Evolutionary conservation across 2,797 vertebrate genomes (phyloP), one percentile per base, ranked within the genome.

Genomic region (Sebastes steindachneri): DNA sequence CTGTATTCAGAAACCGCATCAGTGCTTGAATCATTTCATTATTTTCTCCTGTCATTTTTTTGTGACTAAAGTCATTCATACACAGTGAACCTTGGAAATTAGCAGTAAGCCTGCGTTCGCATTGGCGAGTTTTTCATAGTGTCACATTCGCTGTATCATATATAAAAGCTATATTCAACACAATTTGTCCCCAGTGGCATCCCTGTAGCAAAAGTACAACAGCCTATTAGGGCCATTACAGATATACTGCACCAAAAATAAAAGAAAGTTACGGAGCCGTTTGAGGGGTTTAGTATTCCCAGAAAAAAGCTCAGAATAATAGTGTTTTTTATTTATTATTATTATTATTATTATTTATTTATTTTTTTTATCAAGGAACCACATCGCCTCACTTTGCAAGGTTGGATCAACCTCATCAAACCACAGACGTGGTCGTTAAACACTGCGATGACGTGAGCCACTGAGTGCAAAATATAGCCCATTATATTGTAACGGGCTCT

Each of bases 1-100:
- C 28, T 57, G 51, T 60, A 17, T 53, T 71, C n/a, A 26, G 26
- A 64, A 68, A 60, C 3, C 2, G 21, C 55, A 26, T 69, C 15
- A 17, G 11, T 37, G 15, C 8, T 60, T 63, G 41, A 53, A 64
- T 55, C 35, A 55, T 53, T 45, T 57, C 26, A 68, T 68, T 67
- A 55, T 67, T n/a, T 51, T 60, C 37, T 17, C 21, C 51, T 48
- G 19, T 73, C 5, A 26, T 67, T 70, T 81, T 33, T 8, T 65
- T 66, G 33, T 37, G 9, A 29, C 48, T 41, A 57, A 25, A 66
- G 17, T 51, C 10, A 51, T 68, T 70, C 9, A 68, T n/a, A 41
- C 29, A 45, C 45, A 41, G 6, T n/a, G 5, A 79, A 57, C 45
- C 82, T 58, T 58, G 15, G 26, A 67, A 77, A 54, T 73, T 51